Evolutionary conservation across 2,797 vertebrate species (phyloP), one percentile per base, ranked within the genome.

Genomic region (Pangasius sanitwongsei): DNA sequence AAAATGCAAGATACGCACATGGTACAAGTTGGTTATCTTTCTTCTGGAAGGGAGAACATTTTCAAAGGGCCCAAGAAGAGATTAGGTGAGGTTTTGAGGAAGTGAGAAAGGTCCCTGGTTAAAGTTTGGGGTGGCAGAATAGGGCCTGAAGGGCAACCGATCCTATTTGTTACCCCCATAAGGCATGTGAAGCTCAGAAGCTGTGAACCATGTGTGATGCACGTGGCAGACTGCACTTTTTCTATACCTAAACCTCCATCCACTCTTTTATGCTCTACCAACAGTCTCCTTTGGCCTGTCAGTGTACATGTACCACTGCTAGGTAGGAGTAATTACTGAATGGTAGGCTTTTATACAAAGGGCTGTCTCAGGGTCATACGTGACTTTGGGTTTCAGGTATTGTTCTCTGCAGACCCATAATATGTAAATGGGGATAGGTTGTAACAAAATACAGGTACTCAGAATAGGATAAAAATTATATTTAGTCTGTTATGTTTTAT

Each of bases 1-100:
- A 81, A 90, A 90, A 89, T 31, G 65, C 65, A 15, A 5, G n/a
- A 72, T 72, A 41, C 65, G 75, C 88, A 80, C 48, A 86, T 86
- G 83, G 65, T 89, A 90, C 87, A 87, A 90, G 88, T 89, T 87
- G 87, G 89, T 86, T 91, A 90, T 92, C 86, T 89, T 72, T 44
- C 67, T 90, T 88, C 80, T 87, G 78, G 53, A 87, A 63, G 74
- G 63, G n/a, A 61, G 28, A 81, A 86, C 65, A 67, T 89, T 86
- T 89, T 91, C 80, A 90, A 90, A 89, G 77, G 25, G 77, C 20
- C 85, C 69, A 83, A 86, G 70, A 72, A 89, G 20, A 83, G 50
- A 65, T 48, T 59, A 87, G 61, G 57, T 70, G 55, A 82, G 57
- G 34, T 50, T 87, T 69, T 44, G 67, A 78, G 81, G 59, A 85